A percentile compares a stretch with the other conserved stretches of the same genome.
Evolutionary conservation across 2,888 invertebrate species (phyloP).

Genomic region (Drosophila aldrichi): DNA sequence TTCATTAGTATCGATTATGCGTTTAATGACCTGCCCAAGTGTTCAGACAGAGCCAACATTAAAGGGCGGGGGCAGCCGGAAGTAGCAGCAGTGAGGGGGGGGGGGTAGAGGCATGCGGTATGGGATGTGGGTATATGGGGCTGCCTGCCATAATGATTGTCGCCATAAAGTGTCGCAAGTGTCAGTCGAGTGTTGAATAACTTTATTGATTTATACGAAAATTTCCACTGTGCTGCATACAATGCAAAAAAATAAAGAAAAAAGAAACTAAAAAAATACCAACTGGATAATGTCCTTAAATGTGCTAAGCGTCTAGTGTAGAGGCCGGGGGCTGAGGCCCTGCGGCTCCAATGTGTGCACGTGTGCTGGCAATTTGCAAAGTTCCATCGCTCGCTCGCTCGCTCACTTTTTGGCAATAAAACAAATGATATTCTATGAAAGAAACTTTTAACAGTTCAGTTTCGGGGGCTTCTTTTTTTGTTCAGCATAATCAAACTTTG

Average conservation of each 20-base stretch:
- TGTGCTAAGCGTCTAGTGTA: slow-evolving; percentile 9
- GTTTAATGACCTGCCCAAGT: slow-evolving; percentile 65
- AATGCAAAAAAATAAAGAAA: slow-evolving; percentile 6
- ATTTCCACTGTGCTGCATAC: slow-evolving; percentile 49
- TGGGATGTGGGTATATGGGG: neutral
- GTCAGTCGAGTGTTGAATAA: slow-evolving; percentile 67
- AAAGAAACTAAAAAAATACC: neutral
- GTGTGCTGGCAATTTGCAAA: slow-evolving; percentile 69
- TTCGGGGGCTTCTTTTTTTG: slow-evolving; percentile 39
- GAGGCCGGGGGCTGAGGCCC: neutral
- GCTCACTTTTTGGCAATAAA: slow-evolving; percentile 64
- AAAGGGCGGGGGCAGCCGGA: neutral
- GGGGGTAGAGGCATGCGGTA: neutral
- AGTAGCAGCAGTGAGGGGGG: neutral
- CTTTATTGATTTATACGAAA: slow-evolving; percentile 70
- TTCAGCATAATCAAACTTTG: slow-evolving; percentile 71
- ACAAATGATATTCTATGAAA: slow-evolving; percentile 73
- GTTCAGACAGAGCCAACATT: neutral
- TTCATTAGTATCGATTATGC: slow-evolving; percentile 78
- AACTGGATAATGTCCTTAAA: slow-evolving; percentile 27
- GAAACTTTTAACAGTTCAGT: slow-evolving; percentile 68
- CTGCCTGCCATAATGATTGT: slow-evolving; percentile 66
- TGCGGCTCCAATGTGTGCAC: slow-evolving; percentile 21
- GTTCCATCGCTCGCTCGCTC: slow-evolving; percentile 34
- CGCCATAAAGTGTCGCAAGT: slow-evolving; percentile 73